Evolutionary conservation across 2,797 vertebrate species (phyloP).

Genomic region (Esox lucius): DNA sequence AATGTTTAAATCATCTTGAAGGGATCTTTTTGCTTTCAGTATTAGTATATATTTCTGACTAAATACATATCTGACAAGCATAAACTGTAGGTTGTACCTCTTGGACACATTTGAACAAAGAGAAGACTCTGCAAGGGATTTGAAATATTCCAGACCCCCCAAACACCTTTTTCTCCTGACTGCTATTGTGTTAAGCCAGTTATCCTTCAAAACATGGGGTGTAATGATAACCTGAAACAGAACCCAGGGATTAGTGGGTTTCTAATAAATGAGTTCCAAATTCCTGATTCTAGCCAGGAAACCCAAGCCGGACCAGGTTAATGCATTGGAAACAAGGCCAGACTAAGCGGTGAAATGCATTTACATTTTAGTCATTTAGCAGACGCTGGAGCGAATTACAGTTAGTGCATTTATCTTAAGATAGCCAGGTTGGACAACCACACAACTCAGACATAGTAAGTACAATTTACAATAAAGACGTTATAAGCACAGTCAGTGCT

Average conservation of each 20-base stretch:
- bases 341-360: background rate
- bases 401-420: too few relatives aligned
- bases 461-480: too few relatives aligned
- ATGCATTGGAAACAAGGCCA: background rate
- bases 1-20: background rate
- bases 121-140: constrained; percentile 21
- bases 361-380: too few relatives aligned
- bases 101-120: constrained; percentile 18
- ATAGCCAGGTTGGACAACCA: too few relatives aligned
- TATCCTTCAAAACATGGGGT: constrained; percentile 13
- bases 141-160: constrained; percentile 1
- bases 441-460: too few relatives aligned
- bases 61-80: background rate
- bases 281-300: constrained; percentile 2
- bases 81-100: background rate
- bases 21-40: background rate
- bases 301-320: background rate
- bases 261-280: background rate
- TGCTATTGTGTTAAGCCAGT: constrained; percentile 8
- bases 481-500: too few relatives aligned
- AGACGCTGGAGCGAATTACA: too few relatives aligned
- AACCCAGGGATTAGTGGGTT: background rate
- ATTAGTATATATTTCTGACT: background rate
- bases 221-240: constrained; percentile 9
- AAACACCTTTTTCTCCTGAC: background rate